Conservation (phyloP, 2,113 vertebrate species). For the Cochlearius cochlearius region DNA sequence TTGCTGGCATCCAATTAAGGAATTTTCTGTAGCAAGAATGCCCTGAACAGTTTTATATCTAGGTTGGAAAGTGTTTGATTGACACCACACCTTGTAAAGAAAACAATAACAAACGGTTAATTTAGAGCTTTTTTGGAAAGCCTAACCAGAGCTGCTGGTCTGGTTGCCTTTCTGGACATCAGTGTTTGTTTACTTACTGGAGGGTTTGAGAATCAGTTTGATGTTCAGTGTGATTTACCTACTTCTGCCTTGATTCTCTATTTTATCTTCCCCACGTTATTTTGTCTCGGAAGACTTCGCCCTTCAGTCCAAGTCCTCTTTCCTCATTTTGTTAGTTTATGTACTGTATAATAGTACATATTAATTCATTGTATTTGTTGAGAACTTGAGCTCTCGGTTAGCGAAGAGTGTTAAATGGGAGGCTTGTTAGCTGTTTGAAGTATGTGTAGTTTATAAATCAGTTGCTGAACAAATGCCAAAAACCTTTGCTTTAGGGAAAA, state of each 20-base stretch:
- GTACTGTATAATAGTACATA: not conserved
- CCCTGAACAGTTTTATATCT: not conserved
- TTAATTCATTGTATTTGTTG: not conserved
- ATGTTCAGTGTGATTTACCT: not conserved
- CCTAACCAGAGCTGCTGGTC: not conserved
- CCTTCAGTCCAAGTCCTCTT: not conserved
- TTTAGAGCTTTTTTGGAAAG: not conserved
- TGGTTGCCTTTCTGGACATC: not conserved
- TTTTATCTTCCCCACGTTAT: not conserved
- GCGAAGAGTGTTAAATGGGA: not conserved
- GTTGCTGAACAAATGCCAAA: not conserved
- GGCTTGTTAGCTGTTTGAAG: not conserved
- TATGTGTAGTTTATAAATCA: not conserved
- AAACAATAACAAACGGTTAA: not conserved
- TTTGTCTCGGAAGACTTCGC: not conserved
- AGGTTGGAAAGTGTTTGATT: not conserved
- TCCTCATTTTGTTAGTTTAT: not conserved
- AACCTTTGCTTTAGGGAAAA: not conserved
- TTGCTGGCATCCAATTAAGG: not conserved
- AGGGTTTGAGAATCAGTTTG: not conserved
- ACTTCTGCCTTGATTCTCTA: not conserved
- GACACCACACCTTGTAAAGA: not conserved
- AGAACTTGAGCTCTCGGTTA: not conserved
- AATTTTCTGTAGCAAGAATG: not conserved
- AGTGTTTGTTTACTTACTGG: not conserved